Conservation (phyloP, 2,113 vertebrate genomes). For the Edolisoma coerulescens region DNA sequence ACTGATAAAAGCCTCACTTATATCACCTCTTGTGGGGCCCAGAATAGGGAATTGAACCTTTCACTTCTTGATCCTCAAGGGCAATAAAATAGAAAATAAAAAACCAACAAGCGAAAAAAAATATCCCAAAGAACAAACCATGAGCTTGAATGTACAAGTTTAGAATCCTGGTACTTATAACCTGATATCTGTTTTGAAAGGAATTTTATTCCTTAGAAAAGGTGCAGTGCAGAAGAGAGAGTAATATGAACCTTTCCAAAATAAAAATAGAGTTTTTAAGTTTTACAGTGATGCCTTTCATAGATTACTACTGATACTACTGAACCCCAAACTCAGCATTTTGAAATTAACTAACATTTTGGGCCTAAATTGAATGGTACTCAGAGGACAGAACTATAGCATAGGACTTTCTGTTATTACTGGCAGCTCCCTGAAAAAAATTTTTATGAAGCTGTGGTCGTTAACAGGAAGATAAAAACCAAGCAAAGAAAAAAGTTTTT, state of each 20-base stretch:
- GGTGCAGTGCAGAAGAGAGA: not conserved
- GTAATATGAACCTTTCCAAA: not conserved
- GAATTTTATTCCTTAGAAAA: not conserved
- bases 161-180: not conserved
- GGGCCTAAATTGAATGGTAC: not conserved
- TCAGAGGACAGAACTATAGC: not conserved
- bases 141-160: not conserved
- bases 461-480: not conserved
- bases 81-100: not conserved
- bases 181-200: not conserved
- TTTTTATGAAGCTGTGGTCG: not conserved
- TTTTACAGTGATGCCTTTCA: not conserved
- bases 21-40: not conserved
- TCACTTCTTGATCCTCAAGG: not conserved
- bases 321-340: not conserved
- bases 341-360: not conserved
- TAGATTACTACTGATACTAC: not conserved
- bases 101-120: not conserved
- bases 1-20: not conserved
- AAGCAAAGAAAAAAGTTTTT: not conserved
- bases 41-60: not conserved
- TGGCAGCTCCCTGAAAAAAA: not conserved
- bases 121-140: not conserved
- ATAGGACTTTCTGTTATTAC: not conserved
- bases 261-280: not conserved